Evolutionary conservation across 2,888 invertebrate species (phyloP).

Genomic region (Xestia sexstrigata): DNA sequence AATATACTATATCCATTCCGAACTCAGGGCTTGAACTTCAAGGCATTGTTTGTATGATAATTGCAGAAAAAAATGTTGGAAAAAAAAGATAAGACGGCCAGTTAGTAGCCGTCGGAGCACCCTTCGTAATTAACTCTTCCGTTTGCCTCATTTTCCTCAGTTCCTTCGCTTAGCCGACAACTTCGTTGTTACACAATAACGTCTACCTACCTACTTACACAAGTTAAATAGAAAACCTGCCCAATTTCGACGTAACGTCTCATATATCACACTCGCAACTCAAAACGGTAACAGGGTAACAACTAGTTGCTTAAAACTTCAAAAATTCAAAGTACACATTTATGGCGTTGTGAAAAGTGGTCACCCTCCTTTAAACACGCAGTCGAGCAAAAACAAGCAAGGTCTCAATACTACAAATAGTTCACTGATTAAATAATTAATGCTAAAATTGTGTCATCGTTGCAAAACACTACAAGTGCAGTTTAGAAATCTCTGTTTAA

Average conservation of each 20-base stretch:
- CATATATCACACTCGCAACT: conserved; percentile 48
- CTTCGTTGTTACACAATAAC: conserved; percentile 46
- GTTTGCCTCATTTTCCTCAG: conserved; percentile 44
- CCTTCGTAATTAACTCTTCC: conserved; percentile 48
- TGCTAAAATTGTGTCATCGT: conserved; percentile 64
- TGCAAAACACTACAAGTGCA: conserved; percentile 66
- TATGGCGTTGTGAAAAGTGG: conserved; percentile 58
- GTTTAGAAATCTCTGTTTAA: conserved; percentile 67
- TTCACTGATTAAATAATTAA: conserved; percentile 68
- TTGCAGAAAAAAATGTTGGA: conserved; percentile 2
- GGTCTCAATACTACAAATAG: conserved; percentile 67
- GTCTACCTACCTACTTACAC: conserved; percentile 7
- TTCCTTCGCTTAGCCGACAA: conserved; percentile 39
- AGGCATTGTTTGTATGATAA: background rate
- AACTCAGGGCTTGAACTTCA: background rate
- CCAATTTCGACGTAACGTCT: conserved; percentile 47
- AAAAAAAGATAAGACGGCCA: conserved; percentile 28
- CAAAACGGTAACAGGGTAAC: conserved; percentile 30
- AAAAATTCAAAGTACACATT: conserved; percentile 44
- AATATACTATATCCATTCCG: background rate
- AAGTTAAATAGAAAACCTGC: conserved; percentile 45
- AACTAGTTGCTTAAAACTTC: conserved; percentile 35
- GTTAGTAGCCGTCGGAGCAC: conserved; percentile 22
- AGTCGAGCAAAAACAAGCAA: conserved; percentile 60
- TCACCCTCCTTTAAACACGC: conserved; percentile 58